Evolutionary conservation across 2,113 vertebrate species (phyloP).

Genomic region (Eidolon helvum): DNA sequence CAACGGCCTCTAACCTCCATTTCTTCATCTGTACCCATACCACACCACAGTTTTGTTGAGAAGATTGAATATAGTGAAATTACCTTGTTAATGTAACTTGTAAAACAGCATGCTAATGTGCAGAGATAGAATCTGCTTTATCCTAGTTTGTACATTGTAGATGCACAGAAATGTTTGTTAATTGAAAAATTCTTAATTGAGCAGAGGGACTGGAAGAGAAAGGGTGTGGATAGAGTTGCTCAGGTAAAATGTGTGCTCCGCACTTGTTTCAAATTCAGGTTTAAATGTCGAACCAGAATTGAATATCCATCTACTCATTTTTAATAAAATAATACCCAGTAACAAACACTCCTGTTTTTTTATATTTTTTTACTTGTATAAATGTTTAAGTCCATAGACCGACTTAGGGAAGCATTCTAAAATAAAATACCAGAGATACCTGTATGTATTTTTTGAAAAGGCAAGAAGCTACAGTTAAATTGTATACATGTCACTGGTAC

Average conservation of each 20-base stretch:
- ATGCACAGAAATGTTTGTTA: background rate
- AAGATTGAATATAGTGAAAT: background rate
- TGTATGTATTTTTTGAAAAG: background rate
- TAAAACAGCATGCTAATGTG: background rate
- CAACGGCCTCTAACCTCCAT: background rate
- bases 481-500: background rate
- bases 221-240: background rate
- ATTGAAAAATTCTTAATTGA: background rate
- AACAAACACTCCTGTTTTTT: background rate
- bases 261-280: background rate
- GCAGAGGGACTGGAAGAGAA: background rate
- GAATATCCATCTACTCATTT: background rate
- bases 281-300: constrained; percentile 24
- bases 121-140: background rate
- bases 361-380: background rate
- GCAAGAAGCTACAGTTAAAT: background rate
- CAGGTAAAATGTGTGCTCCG: background rate
- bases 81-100: background rate
- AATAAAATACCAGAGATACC: background rate
- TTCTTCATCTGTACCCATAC: background rate
- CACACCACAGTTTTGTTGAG: background rate
- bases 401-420: background rate
- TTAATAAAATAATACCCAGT: background rate
- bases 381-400: background rate
- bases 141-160: background rate